Conservation (phyloP, 2,113 vertebrate species). For the Barnardius zonarius region DNA sequence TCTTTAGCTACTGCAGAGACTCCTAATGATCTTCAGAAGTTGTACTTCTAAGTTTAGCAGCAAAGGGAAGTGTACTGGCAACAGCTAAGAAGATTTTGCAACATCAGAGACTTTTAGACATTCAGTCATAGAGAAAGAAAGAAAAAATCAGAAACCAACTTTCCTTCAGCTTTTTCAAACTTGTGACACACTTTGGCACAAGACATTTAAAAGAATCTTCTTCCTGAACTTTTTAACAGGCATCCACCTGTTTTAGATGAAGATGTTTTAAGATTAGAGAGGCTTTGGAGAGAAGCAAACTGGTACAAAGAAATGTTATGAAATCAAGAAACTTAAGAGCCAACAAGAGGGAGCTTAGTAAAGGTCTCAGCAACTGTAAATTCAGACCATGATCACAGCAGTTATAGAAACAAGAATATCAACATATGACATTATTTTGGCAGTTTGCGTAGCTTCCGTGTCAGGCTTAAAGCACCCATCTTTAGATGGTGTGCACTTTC, state of each 20-base stretch:
- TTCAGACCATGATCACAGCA: neutral
- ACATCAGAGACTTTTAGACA: neutral
- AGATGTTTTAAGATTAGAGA: neutral
- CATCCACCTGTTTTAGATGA: neutral
- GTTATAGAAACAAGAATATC: neutral
- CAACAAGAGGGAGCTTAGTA: neutral
- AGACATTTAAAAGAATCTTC: neutral
- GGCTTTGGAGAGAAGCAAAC: neutral
- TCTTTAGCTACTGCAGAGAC: neutral
- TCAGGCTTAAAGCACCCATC: neutral
- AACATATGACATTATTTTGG: neutral
- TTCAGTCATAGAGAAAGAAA: neutral
- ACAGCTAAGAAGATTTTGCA: neutral
- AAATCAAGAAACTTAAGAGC: neutral
- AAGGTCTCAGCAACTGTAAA: neutral
- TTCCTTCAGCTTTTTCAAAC: neutral
- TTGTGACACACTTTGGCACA: neutral
- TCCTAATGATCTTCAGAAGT: neutral
- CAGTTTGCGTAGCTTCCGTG: fast-evolving
- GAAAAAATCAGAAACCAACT: neutral
- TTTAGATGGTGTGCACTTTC: neutral
- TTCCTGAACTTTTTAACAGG: neutral
- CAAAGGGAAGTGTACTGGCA: neutral
- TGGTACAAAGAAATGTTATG: neutral
- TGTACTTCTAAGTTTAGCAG: neutral